Percentiles rank a stretch among this genome's conserved stretches.
Evolutionary conservation across 2,888 invertebrate species (phyloP).

Genomic region (Junonia oenone): DNA sequence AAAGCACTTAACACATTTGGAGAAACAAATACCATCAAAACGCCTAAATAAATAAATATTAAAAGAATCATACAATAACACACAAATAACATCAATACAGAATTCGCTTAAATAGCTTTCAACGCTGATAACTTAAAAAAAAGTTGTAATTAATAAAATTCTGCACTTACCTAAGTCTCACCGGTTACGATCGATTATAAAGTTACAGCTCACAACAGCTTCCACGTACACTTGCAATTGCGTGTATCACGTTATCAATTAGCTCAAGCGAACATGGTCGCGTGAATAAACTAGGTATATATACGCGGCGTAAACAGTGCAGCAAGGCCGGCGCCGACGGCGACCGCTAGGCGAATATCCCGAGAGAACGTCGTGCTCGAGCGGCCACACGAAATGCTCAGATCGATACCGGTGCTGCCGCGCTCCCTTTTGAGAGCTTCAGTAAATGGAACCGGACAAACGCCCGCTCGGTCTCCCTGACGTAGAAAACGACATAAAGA

Average conservation of each 20-base stretch:
- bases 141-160: neutral
- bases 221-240: conserved; percentile 45
- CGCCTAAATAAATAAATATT: conserved; percentile 14
- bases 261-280: conserved; percentile 63
- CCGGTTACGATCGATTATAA: conserved; percentile 44
- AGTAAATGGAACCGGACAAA: conserved; percentile 43
- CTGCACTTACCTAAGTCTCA: conserved; percentile 39
- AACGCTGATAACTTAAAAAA: neutral
- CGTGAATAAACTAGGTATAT: conserved; percentile 54
- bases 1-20: conserved; percentile 47
- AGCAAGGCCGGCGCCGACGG: conserved; percentile 75
- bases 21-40: conserved; percentile 23
- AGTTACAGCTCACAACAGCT: conserved; percentile 36
- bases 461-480: conserved; percentile 36
- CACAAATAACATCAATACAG: conserved; percentile 7
- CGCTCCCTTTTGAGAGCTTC: conserved; percentile 58
- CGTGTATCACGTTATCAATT: conserved; percentile 62
- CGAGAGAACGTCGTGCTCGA: conserved; percentile 68
- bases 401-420: conserved; percentile 68
- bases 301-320: conserved; percentile 67
- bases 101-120: conserved; percentile 35
- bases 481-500: conserved; percentile 35
- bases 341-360: conserved; percentile 71
- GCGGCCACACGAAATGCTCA: conserved; percentile 61
- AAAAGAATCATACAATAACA: neutral